phyloP scores from a whole-genome alignment of 2,113 vertebrate species.

The Falcunculus frontatus region DNA sequence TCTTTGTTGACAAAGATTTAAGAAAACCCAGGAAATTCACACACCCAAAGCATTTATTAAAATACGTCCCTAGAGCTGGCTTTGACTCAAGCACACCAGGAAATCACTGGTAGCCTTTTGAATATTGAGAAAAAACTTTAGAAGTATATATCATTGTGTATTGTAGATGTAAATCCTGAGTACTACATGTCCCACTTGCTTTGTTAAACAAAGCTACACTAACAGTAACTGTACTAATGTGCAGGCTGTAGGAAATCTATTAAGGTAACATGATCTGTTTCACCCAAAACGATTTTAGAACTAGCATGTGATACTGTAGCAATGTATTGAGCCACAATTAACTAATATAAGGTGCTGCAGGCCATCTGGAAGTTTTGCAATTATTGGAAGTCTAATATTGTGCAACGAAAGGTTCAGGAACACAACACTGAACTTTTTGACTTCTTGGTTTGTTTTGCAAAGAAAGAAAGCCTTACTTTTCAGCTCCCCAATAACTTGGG shows the following conservation, averaged over 20 bases:
- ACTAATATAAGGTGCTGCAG: neutral
- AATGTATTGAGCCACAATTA: neutral
- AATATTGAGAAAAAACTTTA: neutral
- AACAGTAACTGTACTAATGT: neutral
- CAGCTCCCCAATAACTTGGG: neutral
- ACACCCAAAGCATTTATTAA: neutral
- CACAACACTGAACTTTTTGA: neutral
- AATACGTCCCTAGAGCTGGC: neutral
- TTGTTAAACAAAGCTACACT: neutral
- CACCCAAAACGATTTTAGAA: neutral
- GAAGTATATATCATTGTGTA: neutral
- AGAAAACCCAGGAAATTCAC: constrained; percentile 19
- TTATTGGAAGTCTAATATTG: neutral
- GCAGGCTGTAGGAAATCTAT: neutral
- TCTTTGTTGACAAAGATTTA: neutral
- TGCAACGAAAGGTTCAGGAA: neutral
- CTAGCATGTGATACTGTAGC: neutral
- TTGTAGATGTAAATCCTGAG: neutral
- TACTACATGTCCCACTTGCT: neutral
- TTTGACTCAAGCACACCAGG: neutral
- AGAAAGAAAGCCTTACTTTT: neutral
- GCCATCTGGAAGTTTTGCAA: neutral
- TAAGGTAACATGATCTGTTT: neutral
- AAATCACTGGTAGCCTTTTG: neutral
- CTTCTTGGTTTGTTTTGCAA: neutral